phyloP scores from a whole-genome alignment of 2,113 vertebrate species.

The Girardinichthys multiradiatus region DNA sequence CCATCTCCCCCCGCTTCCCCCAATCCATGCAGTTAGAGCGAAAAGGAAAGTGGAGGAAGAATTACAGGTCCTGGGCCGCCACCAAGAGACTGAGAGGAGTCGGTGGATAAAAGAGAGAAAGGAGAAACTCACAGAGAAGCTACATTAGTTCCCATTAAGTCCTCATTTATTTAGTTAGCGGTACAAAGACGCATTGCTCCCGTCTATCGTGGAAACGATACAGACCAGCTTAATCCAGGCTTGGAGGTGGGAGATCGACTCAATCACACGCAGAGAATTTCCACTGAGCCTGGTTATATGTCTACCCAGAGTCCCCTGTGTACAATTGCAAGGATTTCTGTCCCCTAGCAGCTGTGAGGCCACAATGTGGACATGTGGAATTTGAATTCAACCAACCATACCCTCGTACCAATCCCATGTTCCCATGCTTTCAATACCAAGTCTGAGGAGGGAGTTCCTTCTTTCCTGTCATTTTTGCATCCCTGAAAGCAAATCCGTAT shows the following conservation, averaged over 20 bases:
- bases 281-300: slow-evolving; percentile 42
- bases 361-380: slow-evolving; percentile 13
- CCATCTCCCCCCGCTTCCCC: slow-evolving; percentile 34
- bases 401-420: slow-evolving; percentile 18
- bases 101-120: slow-evolving; percentile 33
- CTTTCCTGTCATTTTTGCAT: neutral
- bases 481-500: slow-evolving; percentile 19
- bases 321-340: slow-evolving; percentile 22
- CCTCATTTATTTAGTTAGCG: slow-evolving; percentile 55
- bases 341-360: slow-evolving; percentile 29
- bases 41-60: slow-evolving; percentile 15
- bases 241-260: neutral
- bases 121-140: slow-evolving; percentile 28
- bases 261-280: slow-evolving; percentile 5
- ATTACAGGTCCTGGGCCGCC: slow-evolving; percentile 41
- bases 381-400: slow-evolving; percentile 12
- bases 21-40: slow-evolving; percentile 7
- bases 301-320: slow-evolving; percentile 38
- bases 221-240: slow-evolving; percentile 30
- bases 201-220: slow-evolving; percentile 25
- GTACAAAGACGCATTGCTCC: slow-evolving; percentile 41
- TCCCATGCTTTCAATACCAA: slow-evolving; percentile 36
- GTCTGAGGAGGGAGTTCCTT: neutral
- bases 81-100: slow-evolving; percentile 26
- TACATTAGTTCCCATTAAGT: slow-evolving; percentile 49